Evolutionary conservation across 2,888 invertebrate species (phyloP).

Genomic region (Stramonita haemastoma): DNA sequence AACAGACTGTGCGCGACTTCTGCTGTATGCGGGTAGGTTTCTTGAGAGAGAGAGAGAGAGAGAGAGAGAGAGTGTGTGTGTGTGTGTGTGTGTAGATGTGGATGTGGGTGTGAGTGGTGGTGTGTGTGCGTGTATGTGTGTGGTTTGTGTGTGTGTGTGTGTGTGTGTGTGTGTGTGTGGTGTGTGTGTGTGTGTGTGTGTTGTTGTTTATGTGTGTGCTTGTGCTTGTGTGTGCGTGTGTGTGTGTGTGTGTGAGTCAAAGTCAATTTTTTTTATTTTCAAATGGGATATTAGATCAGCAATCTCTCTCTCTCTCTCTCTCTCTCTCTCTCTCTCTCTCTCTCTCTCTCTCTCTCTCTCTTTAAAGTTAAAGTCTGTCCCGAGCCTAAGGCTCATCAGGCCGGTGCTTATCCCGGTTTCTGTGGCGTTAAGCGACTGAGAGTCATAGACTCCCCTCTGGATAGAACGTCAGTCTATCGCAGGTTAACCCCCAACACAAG

Average conservation of each 20-base stretch:
- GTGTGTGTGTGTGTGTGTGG: background rate
- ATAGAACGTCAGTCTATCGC: too few species aligned
- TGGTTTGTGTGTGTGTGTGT: background rate
- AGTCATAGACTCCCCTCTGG: too few species aligned
- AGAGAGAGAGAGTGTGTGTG: background rate
- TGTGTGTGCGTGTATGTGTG: background rate
- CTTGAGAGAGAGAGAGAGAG: background rate
- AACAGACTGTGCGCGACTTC: conserved; percentile 85
- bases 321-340: background rate
- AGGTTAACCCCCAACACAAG: too few species aligned
- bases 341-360: background rate
- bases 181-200: background rate
- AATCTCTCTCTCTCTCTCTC: background rate
- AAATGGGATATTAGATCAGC: too few species aligned
- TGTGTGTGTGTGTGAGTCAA: background rate
- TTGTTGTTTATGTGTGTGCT: background rate
- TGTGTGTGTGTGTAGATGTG: background rate
- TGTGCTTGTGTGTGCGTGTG: background rate
- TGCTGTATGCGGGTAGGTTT: conserved; percentile 84
- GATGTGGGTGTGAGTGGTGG: background rate
- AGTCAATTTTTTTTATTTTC: too few species aligned
- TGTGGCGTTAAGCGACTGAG: too few species aligned
- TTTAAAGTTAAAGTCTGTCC: too few species aligned
- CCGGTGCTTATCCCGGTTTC: too few species aligned
- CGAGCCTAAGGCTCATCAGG: too few species aligned